Evolutionary conservation across 2,888 invertebrate species (phyloP), one percentile per base, ranked within the genome.

Genomic region (Nymphalis c-album): DNA sequence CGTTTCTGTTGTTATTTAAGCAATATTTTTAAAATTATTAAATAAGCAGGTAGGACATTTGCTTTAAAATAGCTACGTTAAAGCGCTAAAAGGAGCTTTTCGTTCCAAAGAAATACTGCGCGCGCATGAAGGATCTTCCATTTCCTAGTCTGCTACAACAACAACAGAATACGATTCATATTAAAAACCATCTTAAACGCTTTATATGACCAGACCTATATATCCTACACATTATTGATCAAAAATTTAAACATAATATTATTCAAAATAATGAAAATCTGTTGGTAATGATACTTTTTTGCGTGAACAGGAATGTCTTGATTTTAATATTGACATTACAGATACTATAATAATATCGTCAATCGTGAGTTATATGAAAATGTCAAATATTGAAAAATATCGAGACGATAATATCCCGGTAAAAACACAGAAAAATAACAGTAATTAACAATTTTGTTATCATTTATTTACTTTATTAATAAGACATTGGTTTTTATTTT

Each of bases 41-140:
- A 31, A 31, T 0, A 17, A 55, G 4, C 7, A n/a, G 7, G 5
- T 7, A 7, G 16, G 7, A 31, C n/a, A 31, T n/a, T 31, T 17
- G 4, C n/a, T 40, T 57, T 40, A 35, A 4, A n/a, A 1, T 1
- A n/a, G 17, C 4, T 18, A 3, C 18, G 4, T 57, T 35, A 16
- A 57, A 64, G 51, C 45, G 60, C 51, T 64, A 8, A 60, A 46
- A 58, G 35, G 20, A 48, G 7, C 8, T 26, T 35, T 51, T 62
- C 17, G 31, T 40, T 35, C 51, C 51, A 46, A 20, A 16, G 8
- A 31, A 16, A 26, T 31, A 60, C 22, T 65, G 65, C 65, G 60
- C 65, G 65, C 60, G 65, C 65, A 65, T 5, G 17, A n/a, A 2
- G 4, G 20, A 46, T 10, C 10, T 20, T 53, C 20, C 53, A 47